phyloP scores from a whole-genome alignment of 1,140 invertebrate genomes.

The Lasaia peninsularis region DNA sequence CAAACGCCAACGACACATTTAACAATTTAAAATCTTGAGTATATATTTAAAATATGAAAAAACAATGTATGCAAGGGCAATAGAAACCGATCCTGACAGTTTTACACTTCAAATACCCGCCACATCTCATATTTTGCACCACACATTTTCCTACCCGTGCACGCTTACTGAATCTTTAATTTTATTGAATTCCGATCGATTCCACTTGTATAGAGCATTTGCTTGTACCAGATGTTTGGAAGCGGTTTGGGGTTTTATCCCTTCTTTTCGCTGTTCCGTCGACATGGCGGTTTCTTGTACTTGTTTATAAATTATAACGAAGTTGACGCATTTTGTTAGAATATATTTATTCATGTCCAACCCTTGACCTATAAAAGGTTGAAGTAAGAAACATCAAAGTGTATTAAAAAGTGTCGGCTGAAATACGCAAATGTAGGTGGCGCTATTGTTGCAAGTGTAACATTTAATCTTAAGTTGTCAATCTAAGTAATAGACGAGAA shows the following conservation, averaged over 20 bases:
- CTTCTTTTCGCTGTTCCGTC: constrained; percentile 32
- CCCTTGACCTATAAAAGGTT: too few relatives aligned
- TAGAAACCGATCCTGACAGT: not conserved
- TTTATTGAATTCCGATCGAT: constrained; percentile 63
- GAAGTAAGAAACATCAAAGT: too few relatives aligned
- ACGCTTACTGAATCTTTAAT: constrained; percentile 66
- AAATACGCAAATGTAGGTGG: too few relatives aligned
- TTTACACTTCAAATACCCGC: constrained; percentile 7
- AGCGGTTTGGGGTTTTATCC: constrained; percentile 35
- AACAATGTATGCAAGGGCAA: not conserved
- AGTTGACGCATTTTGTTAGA: not conserved
- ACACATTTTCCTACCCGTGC: constrained; percentile 33
- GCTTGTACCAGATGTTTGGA: constrained; percentile 44
- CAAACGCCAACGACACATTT: too few relatives aligned
- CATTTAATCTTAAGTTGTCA: too few relatives aligned
- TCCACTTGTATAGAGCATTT: constrained; percentile 36
- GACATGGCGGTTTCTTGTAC: constrained; percentile 17
- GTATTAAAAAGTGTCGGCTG: too few relatives aligned
- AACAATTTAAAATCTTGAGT: too few relatives aligned
- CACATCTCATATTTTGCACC: constrained; percentile 24
- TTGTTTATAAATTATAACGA: not conserved
- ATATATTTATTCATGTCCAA: too few relatives aligned
- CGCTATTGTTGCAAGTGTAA: too few relatives aligned
- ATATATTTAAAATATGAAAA: not conserved
- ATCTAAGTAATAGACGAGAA: too few relatives aligned